Conservation (phyloP, 2,888 invertebrate genomes). For the Heliconius charithonia region DNA sequence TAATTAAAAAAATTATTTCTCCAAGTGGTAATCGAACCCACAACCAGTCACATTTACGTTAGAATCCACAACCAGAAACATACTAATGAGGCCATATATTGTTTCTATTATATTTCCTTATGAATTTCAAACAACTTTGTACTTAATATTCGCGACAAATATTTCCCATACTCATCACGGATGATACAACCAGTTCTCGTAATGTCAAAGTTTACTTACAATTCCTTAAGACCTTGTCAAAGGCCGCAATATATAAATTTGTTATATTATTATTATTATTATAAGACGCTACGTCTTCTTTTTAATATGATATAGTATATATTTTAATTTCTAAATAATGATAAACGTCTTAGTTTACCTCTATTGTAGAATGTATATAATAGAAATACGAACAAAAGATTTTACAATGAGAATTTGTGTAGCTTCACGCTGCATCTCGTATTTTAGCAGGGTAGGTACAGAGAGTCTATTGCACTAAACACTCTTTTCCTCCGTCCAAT, state of each 20-base stretch:
- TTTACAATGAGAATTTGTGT: too few species aligned
- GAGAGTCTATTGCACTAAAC: not conserved
- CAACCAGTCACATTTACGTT: not conserved
- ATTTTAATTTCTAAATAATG: not conserved
- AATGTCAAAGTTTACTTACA: slow-evolving; percentile 71
- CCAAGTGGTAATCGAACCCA: not conserved
- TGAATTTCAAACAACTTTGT: not conserved
- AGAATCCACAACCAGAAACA: too few species aligned
- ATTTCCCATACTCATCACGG: slow-evolving; percentile 32
- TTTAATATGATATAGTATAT: not conserved
- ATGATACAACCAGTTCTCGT: slow-evolving; percentile 54
- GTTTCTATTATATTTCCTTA: not conserved
- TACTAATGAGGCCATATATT: not conserved
- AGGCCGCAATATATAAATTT: slow-evolving; percentile 49
- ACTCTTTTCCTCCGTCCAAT: not conserved
- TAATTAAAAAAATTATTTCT: not conserved
- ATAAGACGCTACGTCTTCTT: slow-evolving; percentile 12
- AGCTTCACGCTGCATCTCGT: too few species aligned
- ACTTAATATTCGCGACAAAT: slow-evolving; percentile 10
- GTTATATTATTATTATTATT: not conserved
- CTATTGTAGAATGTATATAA: too few species aligned
- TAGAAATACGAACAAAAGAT: too few species aligned
- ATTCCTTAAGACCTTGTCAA: slow-evolving; percentile 60
- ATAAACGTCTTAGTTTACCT: not conserved
- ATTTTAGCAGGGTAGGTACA: too few species aligned